These are phyloP conservation scores for Antheraea pernyi DNA, from an alignment of 1,140 invertebrate species.

Conservation along the genomic window DNA sequence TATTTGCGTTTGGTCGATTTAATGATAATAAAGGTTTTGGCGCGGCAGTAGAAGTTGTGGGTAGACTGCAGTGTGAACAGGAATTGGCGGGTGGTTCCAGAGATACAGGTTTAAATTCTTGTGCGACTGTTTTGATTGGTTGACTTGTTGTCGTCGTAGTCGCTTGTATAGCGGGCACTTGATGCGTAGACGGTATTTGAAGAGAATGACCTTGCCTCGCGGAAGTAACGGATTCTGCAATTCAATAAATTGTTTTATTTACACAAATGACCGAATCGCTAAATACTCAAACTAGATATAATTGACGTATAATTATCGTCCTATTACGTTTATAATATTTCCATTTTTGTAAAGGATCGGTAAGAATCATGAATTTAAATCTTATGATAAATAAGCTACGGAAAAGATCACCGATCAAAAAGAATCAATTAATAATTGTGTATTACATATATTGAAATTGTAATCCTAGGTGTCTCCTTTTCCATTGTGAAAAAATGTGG, in stretches of 20 bases:
- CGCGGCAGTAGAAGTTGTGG: constrained; percentile 56
- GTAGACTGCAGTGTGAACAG: constrained; percentile 71
- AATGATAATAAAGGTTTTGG: constrained; percentile 21
- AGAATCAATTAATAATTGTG: too few species aligned
- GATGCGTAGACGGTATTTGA: constrained; percentile 37
- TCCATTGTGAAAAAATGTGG: too few species aligned
- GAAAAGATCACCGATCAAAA: too few species aligned
- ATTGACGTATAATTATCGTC: not conserved
- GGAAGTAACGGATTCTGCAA: constrained; percentile 48
- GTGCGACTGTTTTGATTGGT: constrained; percentile 17
- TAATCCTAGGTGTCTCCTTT: too few species aligned
- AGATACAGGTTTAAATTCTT: constrained; percentile 13
- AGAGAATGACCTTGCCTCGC: constrained; percentile 48
- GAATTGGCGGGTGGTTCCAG: constrained; percentile 41
- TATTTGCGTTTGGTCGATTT: not conserved
- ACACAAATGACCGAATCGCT: constrained; percentile 1
- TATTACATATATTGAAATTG: too few species aligned
- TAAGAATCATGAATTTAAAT: too few species aligned
- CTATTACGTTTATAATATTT: not conserved
- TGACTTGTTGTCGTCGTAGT: constrained; percentile 19
- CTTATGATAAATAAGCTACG: too few species aligned
- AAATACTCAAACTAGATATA: constrained; percentile 2
- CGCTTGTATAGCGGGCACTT: constrained; percentile 23
- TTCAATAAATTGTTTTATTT: constrained; percentile 7
- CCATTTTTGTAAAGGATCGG: too few species aligned